These are phyloP conservation scores for Paralichthys olivaceus DNA, from an alignment of 2,113 vertebrate species.

Conservation along the genomic window DNA sequence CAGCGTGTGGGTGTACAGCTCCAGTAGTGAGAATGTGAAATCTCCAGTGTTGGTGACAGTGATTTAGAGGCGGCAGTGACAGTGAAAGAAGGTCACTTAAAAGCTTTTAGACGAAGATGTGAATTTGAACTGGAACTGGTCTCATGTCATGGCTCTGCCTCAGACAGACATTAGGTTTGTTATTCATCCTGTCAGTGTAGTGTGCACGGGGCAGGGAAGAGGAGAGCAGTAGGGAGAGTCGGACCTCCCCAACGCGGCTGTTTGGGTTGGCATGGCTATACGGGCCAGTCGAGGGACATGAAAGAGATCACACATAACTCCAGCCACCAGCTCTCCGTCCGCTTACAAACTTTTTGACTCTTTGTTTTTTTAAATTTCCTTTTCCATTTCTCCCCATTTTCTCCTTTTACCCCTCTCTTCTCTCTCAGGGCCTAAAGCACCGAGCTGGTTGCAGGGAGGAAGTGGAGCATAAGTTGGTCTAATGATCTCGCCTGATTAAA, in stretches of 20 bases:
- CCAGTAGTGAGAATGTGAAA: constrained; percentile 37
- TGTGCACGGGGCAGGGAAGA: constrained; percentile 51
- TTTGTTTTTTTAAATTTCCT: constrained; percentile 41
- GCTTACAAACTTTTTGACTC: constrained; percentile 46
- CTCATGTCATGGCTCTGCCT: constrained; percentile 39
- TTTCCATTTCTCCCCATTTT: constrained; percentile 35
- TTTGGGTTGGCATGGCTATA: constrained; percentile 77
- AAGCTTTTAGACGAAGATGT: constrained; percentile 5
- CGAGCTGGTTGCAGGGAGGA: constrained; percentile 42
- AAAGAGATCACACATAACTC: constrained; percentile 70
- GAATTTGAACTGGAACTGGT: constrained; percentile 29
- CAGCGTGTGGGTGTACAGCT: constrained; percentile 44
- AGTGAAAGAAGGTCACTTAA: constrained; percentile 22
- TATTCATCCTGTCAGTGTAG: constrained; percentile 74
- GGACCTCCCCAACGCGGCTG: constrained; percentile 70
- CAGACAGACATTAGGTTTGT: constrained; percentile 67
- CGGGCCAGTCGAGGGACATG: constrained; percentile 68
- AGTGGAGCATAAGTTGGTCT: constrained; percentile 62
- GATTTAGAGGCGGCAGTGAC: constrained; percentile 49
- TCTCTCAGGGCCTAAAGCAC: constrained; percentile 41
- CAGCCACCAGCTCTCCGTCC: constrained; percentile 61
- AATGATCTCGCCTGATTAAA: constrained; percentile 75
- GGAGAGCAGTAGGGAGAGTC: constrained; percentile 46
- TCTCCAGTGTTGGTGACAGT: constrained; percentile 34
- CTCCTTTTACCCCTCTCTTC: background rate